These are phyloP conservation scores for Zaprionus davidi DNA, from an alignment of 1,140 invertebrate genomes.

Conservation along the genomic window DNA sequence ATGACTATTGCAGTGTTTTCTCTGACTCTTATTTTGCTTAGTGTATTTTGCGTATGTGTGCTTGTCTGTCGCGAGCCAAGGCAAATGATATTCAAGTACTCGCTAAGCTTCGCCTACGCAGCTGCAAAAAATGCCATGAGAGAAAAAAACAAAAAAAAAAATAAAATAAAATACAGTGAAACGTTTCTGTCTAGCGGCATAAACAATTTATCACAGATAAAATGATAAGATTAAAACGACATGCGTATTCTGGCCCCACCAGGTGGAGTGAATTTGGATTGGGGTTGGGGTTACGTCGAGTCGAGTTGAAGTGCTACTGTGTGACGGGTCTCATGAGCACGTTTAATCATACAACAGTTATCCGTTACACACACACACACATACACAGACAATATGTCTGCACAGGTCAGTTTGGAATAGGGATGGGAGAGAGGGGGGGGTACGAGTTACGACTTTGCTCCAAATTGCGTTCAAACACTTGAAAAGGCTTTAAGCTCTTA, in stretches of 20 bases:
- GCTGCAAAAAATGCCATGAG: constrained; percentile 14
- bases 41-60: constrained; percentile 2
- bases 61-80: not conserved
- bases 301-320: constrained; percentile 2
- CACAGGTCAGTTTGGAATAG: constrained; percentile 11
- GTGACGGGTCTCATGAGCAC: not conserved
- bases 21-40: not conserved
- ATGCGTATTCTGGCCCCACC: not conserved
- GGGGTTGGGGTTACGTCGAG: not conserved
- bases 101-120: constrained; percentile 15
- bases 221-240: constrained; percentile 43
- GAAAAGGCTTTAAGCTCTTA: constrained; percentile 6
- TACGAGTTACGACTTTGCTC: constrained; percentile 18
- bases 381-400: not conserved
- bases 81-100: constrained; percentile 7
- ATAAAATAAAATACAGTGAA: not conserved
- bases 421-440: not conserved
- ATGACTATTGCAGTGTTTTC: not conserved
- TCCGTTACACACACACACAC: not conserved
- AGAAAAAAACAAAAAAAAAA: not conserved
- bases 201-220: constrained; percentile 51
- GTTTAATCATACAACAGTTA: constrained; percentile 26
- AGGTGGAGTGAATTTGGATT: not conserved
- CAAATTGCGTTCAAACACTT: constrained; percentile 11
- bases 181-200: constrained; percentile 25